Percentiles rank a stretch among this genome's conserved stretches.
Evolutionary conservation across 2,797 vertebrate genomes (phyloP).

Genomic region (Arrhamphus sclerolepis): DNA sequence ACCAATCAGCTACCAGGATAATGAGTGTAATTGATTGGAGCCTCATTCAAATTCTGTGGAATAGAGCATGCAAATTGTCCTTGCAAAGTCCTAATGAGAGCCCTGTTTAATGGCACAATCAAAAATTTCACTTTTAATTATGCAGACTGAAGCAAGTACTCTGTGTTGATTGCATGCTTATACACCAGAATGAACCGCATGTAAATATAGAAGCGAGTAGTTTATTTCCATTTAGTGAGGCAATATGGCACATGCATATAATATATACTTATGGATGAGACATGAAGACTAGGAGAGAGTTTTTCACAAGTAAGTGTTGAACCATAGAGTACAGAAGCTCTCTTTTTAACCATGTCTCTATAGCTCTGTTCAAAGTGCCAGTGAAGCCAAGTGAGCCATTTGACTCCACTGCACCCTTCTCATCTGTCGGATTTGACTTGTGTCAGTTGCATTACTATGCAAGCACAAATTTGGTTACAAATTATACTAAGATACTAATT

Average conservation of each 20-base stretch:
- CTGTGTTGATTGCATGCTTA: slow-evolving; percentile 65
- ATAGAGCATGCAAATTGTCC: slow-evolving; percentile 79
- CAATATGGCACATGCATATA: slow-evolving; percentile 34
- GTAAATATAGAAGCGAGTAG: slow-evolving; percentile 38
- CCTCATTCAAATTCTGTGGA: slow-evolving; percentile 75
- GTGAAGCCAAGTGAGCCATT: too few species aligned
- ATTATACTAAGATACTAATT: too few species aligned
- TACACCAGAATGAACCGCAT: slow-evolving; percentile 44
- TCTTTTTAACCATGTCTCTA: too few species aligned
- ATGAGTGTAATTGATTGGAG: slow-evolving; percentile 76
- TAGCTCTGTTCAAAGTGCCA: too few species aligned
- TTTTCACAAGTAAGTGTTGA: too few species aligned
- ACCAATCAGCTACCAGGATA: slow-evolving; percentile 73
- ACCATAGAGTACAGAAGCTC: too few species aligned
- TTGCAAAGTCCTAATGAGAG: slow-evolving; percentile 73
- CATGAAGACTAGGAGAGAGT: too few species aligned
- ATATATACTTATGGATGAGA: slow-evolving; percentile 2
- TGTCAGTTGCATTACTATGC: too few species aligned
- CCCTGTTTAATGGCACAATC: slow-evolving; percentile 73
- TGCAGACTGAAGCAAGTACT: slow-evolving; percentile 47
- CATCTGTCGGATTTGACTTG: too few species aligned
- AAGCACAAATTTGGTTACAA: too few species aligned
- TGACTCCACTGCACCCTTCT: too few species aligned
- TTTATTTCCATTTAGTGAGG: slow-evolving; percentile 47
- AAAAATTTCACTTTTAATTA: slow-evolving; percentile 73